Evolutionary conservation across 2,113 vertebrate species (phyloP), one percentile per base, ranked within the genome.

Genomic region (Hiodon alosoides): DNA sequence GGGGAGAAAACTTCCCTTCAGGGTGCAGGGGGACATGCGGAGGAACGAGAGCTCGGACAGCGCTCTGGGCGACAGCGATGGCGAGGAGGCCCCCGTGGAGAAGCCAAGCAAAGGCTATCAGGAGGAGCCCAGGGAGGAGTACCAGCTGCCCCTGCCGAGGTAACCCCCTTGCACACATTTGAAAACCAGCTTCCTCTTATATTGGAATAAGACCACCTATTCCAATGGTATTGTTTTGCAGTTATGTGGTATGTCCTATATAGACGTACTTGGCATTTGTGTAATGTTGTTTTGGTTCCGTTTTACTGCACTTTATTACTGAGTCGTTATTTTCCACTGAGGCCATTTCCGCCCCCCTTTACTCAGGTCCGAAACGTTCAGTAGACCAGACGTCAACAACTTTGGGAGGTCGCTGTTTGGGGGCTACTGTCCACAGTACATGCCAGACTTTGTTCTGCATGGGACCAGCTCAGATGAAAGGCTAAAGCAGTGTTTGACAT

Each of bases 371-470:
- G 90, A 89, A 69, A 89, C 82, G 66, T 81, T 91, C 86, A 92
- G 90, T 80, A 88, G 72, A 65, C 88, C 88, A 54, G 91, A 84
- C 0, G 72, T 92, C 67, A 92, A 90, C 76, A 93, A 94, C 76
- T 95, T 94, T 5, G 94, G 92, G 79, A 90, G 90, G 76, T 95
- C 94, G 0, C 89, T 95, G 60, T 86, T 95, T 52, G 94, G 92
- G 4, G 94, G 94, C 50, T 95, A 93, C 79, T 94, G 94, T 79
- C 86, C 93, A 51, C 89, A 93, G 0, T 95, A 95, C 65, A 86
- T 94, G 86, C 92, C 94, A 9, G 94, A 95, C 64, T 86, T 95
- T 59, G 94, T 92, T 78, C 87, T 95, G 53, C 94, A 95, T 11
- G 94, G 94, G 71, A 89, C 91, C 78, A 78, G 82, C 79, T 92